Percentiles rank a stretch among this genome's conserved stretches.
phyloP scores from a whole-genome alignment of 2,888 invertebrate genomes.

The Dolichopus griseipennis region DNA sequence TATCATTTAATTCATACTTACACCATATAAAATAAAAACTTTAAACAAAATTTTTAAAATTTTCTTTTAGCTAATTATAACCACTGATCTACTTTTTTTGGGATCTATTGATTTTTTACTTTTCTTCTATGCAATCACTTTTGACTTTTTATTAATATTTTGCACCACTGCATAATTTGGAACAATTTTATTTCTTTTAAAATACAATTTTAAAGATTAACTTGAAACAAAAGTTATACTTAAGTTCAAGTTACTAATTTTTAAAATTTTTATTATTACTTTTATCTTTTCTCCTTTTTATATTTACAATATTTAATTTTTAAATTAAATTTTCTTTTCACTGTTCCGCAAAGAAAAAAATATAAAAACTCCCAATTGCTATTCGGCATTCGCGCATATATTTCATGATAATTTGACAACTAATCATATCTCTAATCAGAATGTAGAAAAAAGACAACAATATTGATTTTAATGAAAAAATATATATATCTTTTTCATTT shows the following conservation, averaged over 20 bases:
- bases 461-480: too few relatives aligned
- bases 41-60: neutral
- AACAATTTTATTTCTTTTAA: neutral
- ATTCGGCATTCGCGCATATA: neutral
- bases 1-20: too few relatives aligned
- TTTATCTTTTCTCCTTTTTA: neutral
- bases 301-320: slow-evolving; percentile 2
- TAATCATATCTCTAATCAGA: neutral
- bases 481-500: neutral
- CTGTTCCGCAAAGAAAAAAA: neutral
- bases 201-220: too few relatives aligned
- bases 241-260: neutral
- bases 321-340: neutral
- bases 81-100: slow-evolving; percentile 17
- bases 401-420: neutral
- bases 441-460: neutral
- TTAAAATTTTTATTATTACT: neutral
- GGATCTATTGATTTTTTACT: slow-evolving; percentile 17
- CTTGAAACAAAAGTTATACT: too few relatives aligned
- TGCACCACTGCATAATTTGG: neutral
- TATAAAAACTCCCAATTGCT: neutral
- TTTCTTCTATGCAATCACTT: neutral
- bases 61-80: neutral
- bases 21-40: neutral
- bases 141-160: neutral